Evolutionary conservation across 2,888 invertebrate species (phyloP), one percentile per base, ranked within the genome.

Genomic region (Euplagia quadripunctaria): DNA sequence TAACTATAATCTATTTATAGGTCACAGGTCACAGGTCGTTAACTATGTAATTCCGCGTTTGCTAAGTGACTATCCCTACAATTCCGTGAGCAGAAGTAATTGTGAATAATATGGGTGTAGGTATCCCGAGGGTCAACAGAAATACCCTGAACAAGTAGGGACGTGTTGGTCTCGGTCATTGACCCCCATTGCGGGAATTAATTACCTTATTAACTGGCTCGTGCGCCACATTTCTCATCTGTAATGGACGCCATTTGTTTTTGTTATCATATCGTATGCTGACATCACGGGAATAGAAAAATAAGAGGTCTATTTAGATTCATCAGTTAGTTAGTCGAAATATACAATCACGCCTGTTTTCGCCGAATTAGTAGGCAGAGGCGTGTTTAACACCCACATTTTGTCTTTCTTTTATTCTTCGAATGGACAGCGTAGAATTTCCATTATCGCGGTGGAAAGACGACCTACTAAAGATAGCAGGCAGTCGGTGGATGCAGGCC

Each of bases 121-220:
- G 42, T 49, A 64, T 43, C 51, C 63, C n/a, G 20, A 42, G 68
- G 55, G 68, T 58, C n/a, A 14, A 58, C 68, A 55, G 16, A 55
- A 42, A 14, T 7, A 42, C n/a, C 43, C 20, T 11, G 14, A 16
- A 52, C 55, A 52, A 42, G 64, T 31, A 1, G 14, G 52, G 5
- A 58, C 17, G 55, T 55, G 65, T 70, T 12, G 11, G 42, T 51
- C 16, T 16, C 61, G 70, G 42, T 43, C 55, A 55, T 65, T 71
- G 51, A 41, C 58, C 58, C 43, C 66, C 41, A 11, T 12, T 12
- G 46, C 63, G 49, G 7, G 70, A 71, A 79, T 74, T 82, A 77
- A 82, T 81, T 73, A 73, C 71, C 70, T 77, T 73, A 82, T 75
- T 74, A 75, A 77, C 68, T 70, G 73, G 61, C 14, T 64, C 49